These are phyloP conservation scores for Channa argus DNA, from an alignment of 2,113 vertebrate genomes.

Conservation along the genomic window DNA sequence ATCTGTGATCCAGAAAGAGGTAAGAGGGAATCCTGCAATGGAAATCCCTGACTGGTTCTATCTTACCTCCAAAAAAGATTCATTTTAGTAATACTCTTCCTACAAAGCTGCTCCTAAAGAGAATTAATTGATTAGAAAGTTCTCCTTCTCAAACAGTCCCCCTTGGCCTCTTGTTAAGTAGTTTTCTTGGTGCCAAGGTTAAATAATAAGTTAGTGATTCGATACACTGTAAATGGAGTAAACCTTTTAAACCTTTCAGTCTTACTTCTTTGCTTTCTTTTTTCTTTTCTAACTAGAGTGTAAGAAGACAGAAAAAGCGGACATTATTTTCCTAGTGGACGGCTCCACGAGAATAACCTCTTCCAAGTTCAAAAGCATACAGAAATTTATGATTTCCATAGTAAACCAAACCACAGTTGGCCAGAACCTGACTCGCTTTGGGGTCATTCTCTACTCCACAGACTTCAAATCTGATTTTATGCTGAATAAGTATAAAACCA, in stretches of 20 bases:
- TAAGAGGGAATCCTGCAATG: slow-evolving; percentile 63
- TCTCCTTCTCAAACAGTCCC: too few relatives aligned
- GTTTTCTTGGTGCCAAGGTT: too few relatives aligned
- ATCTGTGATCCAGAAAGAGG: slow-evolving; percentile 81
- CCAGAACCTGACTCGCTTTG: slow-evolving; percentile 77
- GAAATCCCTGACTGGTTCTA: too few relatives aligned
- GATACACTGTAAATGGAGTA: too few relatives aligned
- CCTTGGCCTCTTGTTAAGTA: too few relatives aligned
- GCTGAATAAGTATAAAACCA: slow-evolving; percentile 70
- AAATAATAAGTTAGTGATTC: too few relatives aligned
- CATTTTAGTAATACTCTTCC: too few relatives aligned
- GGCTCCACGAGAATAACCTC: slow-evolving; percentile 71
- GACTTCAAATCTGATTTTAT: slow-evolving; percentile 60
- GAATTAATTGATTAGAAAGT: too few relatives aligned
- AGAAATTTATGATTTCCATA: slow-evolving; percentile 80
- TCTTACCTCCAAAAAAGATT: too few relatives aligned
- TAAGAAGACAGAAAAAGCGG: slow-evolving; percentile 80
- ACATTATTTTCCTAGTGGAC: slow-evolving; percentile 87
- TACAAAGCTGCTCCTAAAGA: too few relatives aligned
- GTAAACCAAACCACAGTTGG: slow-evolving; percentile 83
- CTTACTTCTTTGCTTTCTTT: not conserved
- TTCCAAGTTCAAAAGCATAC: slow-evolving; percentile 77
- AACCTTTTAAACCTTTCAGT: too few relatives aligned
- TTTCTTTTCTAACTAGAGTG: slow-evolving; percentile 74
- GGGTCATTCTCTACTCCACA: slow-evolving; percentile 78